phyloP scores from a whole-genome alignment of 2,888 invertebrate genomes.

The Netelia melanura region DNA sequence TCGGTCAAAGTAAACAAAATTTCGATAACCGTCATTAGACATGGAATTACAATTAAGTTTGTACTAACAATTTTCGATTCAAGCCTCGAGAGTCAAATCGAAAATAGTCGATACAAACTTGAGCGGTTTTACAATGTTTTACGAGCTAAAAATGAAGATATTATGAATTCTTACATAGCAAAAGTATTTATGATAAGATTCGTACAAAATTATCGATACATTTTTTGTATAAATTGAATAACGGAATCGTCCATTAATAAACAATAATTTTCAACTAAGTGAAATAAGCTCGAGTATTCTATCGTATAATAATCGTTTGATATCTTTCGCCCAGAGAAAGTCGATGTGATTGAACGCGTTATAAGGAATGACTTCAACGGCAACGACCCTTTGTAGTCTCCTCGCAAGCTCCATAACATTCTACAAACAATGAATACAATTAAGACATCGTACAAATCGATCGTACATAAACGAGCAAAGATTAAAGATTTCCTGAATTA shows the following conservation, averaged over 20 bases:
- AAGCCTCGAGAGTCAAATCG: too few relatives aligned
- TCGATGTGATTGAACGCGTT: slow-evolving; percentile 65
- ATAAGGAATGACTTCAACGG: slow-evolving; percentile 52
- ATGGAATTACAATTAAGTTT: too few relatives aligned
- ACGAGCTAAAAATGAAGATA: too few relatives aligned
- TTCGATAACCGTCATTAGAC: too few relatives aligned
- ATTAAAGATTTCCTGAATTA: slow-evolving; percentile 22
- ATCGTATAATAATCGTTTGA: slow-evolving; percentile 66
- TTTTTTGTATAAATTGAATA: not conserved
- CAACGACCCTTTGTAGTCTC: slow-evolving; percentile 66
- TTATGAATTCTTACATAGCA: too few relatives aligned
- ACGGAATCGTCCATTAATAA: not conserved
- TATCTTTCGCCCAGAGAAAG: slow-evolving; percentile 69
- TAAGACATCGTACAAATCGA: not conserved
- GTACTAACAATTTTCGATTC: too few relatives aligned
- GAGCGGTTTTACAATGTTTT: too few relatives aligned
- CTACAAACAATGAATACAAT: slow-evolving; percentile 57
- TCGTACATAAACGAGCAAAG: not conserved
- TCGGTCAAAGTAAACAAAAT: too few relatives aligned
- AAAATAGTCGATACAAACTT: too few relatives aligned
- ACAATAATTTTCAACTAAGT: slow-evolving; percentile 34
- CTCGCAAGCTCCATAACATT: slow-evolving; percentile 65
- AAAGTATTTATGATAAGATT: too few relatives aligned
- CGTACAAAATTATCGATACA: not conserved
- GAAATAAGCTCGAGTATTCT: slow-evolving; percentile 63